These are phyloP conservation scores for Bimastos eiseni DNA, from an alignment of 2,888 invertebrate species.

Conservation along the genomic window DNA sequence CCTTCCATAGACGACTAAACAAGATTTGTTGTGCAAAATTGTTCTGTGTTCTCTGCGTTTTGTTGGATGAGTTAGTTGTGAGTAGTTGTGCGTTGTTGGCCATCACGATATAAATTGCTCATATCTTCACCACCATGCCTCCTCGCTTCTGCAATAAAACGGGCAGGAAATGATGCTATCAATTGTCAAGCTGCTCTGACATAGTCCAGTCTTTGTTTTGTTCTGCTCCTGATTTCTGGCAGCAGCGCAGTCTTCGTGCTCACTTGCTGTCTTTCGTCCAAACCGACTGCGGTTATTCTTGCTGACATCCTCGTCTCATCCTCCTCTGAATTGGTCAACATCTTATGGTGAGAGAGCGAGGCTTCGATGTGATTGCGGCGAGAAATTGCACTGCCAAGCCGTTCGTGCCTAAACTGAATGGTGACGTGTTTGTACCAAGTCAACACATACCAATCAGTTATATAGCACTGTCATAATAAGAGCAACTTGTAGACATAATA, in stretches of 20 bases:
- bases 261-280: neutral
- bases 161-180: neutral
- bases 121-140: neutral
- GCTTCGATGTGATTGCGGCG: neutral
- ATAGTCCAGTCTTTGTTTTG: neutral
- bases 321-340: neutral
- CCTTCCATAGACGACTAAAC: neutral
- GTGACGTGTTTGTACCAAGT: neutral
- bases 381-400: neutral
- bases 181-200: neutral
- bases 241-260: neutral
- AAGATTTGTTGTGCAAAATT: neutral
- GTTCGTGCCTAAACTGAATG: neutral
- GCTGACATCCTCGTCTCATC: neutral
- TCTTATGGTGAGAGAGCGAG: neutral
- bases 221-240: neutral
- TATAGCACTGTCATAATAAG: neutral
- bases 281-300: neutral
- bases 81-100: neutral
- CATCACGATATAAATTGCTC: neutral
- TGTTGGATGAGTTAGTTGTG: neutral
- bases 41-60: neutral
- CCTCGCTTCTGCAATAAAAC: neutral
- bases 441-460: neutral
- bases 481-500: neutral